Percentiles rank a stretch among this genome's conserved stretches.
Evolutionary conservation across 2,113 vertebrate species (phyloP).

Genomic region (Mionectes macconnelli): DNA sequence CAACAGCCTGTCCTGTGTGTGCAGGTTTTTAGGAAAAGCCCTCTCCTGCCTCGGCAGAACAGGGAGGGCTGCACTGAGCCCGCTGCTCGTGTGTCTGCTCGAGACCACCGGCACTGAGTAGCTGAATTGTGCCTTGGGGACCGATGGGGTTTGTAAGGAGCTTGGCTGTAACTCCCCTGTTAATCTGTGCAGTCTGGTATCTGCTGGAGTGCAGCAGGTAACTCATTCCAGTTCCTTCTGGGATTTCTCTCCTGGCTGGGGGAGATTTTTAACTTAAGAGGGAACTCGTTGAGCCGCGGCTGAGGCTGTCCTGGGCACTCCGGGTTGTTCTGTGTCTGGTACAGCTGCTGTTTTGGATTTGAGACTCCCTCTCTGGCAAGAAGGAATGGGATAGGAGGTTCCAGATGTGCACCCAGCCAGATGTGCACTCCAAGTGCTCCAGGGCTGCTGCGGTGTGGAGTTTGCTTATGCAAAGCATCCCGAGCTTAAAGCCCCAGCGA

Average conservation of each 20-base stretch:
- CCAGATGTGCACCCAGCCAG: slow-evolving; percentile 33
- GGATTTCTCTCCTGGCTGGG: neutral
- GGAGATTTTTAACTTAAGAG: neutral
- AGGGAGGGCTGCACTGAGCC: neutral
- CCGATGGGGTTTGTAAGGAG: neutral
- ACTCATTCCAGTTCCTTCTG: neutral
- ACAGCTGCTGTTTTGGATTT: neutral
- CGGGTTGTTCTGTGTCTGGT: neutral
- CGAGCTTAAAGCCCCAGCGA: fast-evolving
- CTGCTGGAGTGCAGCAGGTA: slow-evolving; percentile 21
- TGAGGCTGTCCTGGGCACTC: neutral
- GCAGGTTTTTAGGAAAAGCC: neutral
- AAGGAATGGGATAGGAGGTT: neutral
- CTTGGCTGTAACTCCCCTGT: neutral
- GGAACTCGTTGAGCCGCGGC: fast-evolving
- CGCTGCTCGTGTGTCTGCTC: fast-evolving
- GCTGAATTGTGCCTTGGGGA: neutral
- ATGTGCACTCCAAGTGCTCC: neutral
- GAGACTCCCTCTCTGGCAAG: neutral
- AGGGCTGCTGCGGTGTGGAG: neutral
- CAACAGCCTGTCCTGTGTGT: neutral
- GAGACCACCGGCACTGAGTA: neutral
- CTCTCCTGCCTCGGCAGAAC: neutral
- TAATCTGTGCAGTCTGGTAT: neutral
- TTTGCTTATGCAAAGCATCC: neutral